A percentile compares a stretch with the other conserved stretches of the same genome.
Conservation (phyloP, 30 jellyfish, hydroid and myxozoan species). For the Nemopilema nomurai region DNA sequence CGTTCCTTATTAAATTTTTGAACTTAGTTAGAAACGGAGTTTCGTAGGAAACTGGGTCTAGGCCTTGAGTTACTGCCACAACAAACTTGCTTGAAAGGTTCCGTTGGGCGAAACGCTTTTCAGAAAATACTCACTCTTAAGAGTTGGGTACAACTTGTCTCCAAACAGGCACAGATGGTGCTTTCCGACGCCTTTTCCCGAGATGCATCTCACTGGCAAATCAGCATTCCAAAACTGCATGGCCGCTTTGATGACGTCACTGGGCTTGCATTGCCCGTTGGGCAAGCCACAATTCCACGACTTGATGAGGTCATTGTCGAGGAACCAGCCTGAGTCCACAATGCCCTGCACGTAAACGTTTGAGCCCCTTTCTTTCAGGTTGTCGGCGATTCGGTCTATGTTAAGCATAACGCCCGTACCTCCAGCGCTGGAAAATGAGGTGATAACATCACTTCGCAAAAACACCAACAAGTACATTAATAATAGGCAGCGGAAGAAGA, state of each 20-base stretch:
- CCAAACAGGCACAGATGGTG: conserved; percentile 81
- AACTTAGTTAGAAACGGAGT: too few species aligned
- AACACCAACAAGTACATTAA: background rate
- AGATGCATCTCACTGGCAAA: conserved; percentile 62
- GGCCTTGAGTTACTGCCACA: too few species aligned
- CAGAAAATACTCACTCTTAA: conserved; percentile 48
- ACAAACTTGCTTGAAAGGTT: too few species aligned
- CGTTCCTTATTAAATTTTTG: too few species aligned
- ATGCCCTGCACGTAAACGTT: conserved; percentile 76
- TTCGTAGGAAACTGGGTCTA: too few species aligned
- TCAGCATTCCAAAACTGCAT: conserved; percentile 80
- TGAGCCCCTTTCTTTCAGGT: conserved; percentile 41
- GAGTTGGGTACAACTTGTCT: conserved; percentile 51
- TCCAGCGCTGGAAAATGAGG: conserved; percentile 75
- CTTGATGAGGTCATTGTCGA: conserved; percentile 47
- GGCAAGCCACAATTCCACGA: conserved; percentile 32
- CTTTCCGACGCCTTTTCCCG: conserved; percentile 11
- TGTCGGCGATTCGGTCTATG: conserved; percentile 80
- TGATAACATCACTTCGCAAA: background rate
- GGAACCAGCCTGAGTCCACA: conserved; percentile 94
- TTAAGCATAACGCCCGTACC: conserved; percentile 93
- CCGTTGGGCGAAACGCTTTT: background rate
- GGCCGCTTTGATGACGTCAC: conserved; percentile 63
- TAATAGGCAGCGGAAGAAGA: background rate
- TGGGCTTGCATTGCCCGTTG: conserved; percentile 37